These are phyloP conservation scores for Scaptomyza flava DNA, from an alignment of 2,888 invertebrate genomes.

Conservation along the genomic window DNA sequence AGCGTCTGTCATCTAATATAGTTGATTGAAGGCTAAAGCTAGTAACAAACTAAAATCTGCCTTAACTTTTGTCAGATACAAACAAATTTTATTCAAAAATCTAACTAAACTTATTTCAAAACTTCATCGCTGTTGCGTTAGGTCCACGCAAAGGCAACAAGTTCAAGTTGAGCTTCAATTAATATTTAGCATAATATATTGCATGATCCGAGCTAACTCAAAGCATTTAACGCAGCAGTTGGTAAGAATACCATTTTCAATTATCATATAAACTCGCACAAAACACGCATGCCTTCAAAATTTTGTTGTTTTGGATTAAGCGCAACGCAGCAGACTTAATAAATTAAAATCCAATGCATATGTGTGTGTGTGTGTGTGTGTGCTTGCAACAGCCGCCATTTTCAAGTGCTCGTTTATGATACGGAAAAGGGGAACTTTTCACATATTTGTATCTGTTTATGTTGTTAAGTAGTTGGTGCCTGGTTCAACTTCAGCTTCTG, in stretches of 20 bases:
- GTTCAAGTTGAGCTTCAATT: constrained; percentile 34
- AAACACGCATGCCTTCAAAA: constrained; percentile 9
- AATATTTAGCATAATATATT: constrained; percentile 37
- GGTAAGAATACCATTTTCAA: constrained; percentile 51
- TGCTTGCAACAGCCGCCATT: background rate
- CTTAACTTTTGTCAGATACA: too few relatives aligned
- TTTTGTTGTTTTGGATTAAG: constrained; percentile 60
- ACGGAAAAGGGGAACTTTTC: constrained; percentile 60
- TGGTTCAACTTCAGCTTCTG: constrained; percentile 2
- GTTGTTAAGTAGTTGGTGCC: constrained; percentile 73
- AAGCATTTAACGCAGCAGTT: constrained; percentile 39
- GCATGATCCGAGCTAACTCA: constrained; percentile 44
- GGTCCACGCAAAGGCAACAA: background rate
- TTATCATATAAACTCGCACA: constrained; percentile 61
- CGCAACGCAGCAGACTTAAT: constrained; percentile 62
- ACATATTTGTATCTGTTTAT: constrained; percentile 77
- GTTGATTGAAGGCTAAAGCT: background rate
- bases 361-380: constrained; percentile 6
- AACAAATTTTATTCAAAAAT: too few relatives aligned
- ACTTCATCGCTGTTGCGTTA: background rate
- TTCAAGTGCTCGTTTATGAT: background rate
- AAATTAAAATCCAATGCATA: constrained; percentile 67
- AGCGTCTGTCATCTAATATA: constrained; percentile 1
- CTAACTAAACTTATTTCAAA: too few relatives aligned
- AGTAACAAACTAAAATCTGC: background rate